Base-by-base conservation (phyloP, 2,797 vertebrate genomes). In the Lerista edwardsae region DNA sequence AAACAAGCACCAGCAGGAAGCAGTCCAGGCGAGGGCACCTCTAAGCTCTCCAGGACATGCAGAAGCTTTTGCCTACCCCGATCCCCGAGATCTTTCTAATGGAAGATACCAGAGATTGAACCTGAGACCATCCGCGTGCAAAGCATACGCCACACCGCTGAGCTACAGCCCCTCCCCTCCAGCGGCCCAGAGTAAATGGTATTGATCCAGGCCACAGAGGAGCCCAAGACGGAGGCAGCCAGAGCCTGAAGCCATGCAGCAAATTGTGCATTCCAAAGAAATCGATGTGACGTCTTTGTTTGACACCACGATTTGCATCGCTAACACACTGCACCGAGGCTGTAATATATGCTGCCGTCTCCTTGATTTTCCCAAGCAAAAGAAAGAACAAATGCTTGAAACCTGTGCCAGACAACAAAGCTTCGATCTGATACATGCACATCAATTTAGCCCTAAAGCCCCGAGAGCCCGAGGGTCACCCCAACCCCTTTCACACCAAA, bases 341-440 rank as follows among this genome's bases (percentile, higher is more conserved):
- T 88, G 75, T 34, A 85, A 77, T 11, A 27, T 2, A 88, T 36
- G 82, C 69, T 11, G n/a, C 1, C 87, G 75, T 79, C 79, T 71
- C 65, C 76, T 51, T 84, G 62, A 51, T 75, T 91, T 91, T 87
- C 87, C 85, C 85, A 88, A 0, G 29, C 85, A 27, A 68, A 91
- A 94, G 92, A 84, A 94, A 93, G 89, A 95, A 95, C 87, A 95
- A 96, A 95, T 87, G 91, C 75, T 93, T 84, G 85, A 94, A 93
- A 93, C 91, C 88, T 87, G 94, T 93, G 93, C 94, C 94, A 94
- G 95, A 96, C 94, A 96, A 96, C 95, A 96, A 96, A 96, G 96
- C 95, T 93, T 92, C 92, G 90, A 88, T 95, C 95, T 95, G 95
- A 95, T 95, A 95, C 95, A 92, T 71, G 86, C 94, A 95, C 95